Conservation (phyloP, 2,113 vertebrate species). For the Eublepharis macularius region DNA sequence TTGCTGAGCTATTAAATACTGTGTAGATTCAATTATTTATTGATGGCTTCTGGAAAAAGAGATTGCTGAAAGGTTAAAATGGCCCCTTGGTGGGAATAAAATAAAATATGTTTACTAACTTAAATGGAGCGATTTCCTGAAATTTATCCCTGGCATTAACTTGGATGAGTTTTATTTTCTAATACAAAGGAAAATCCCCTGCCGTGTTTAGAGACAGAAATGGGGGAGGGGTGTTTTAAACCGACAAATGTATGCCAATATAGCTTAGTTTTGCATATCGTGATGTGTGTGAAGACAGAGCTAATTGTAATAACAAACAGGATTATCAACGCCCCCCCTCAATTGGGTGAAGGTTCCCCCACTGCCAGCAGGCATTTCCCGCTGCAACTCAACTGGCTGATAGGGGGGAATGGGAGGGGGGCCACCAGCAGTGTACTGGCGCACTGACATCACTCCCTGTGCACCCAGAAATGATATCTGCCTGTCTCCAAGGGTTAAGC, state of each 20-base stretch:
- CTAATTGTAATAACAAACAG: too few relatives aligned
- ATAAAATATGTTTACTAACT: slow-evolving; percentile 11
- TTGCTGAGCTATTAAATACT: neutral
- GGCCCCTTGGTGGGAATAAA: neutral
- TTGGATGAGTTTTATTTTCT: neutral
- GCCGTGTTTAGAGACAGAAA: neutral
- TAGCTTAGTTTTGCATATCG: neutral
- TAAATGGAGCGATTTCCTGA: slow-evolving; percentile 1
- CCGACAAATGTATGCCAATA: neutral
- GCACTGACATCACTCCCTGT: too few relatives aligned
- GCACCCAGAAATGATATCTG: too few relatives aligned
- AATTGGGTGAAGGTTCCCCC: too few relatives aligned
- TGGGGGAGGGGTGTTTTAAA: neutral
- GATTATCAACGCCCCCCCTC: too few relatives aligned
- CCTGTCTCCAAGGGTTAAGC: too few relatives aligned
- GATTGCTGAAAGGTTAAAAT: slow-evolving; percentile 13
- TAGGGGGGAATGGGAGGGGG: too few relatives aligned
- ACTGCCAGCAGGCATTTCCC: too few relatives aligned
- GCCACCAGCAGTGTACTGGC: too few relatives aligned
- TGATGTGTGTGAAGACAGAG: neutral
- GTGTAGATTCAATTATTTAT: slow-evolving; percentile 8
- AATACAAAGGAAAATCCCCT: neutral
- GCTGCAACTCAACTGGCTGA: too few relatives aligned
- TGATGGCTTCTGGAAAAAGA: neutral
- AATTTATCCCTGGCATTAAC: neutral